Conservation (phyloP, 1,140 invertebrate species). For the Euglossa dilemma region DNA sequence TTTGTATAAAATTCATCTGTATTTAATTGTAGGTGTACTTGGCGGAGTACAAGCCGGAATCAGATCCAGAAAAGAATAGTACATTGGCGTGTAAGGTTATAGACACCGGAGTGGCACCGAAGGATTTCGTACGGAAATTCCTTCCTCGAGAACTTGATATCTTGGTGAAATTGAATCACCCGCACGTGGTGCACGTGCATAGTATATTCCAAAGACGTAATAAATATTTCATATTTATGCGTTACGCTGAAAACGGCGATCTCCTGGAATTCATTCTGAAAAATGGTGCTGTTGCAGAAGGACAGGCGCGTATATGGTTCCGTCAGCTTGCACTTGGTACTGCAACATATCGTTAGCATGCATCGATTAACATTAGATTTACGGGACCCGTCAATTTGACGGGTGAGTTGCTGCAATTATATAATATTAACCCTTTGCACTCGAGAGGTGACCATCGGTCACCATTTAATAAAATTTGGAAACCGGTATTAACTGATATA, state of each 20-base stretch:
- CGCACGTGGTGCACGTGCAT: constrained; percentile 87
- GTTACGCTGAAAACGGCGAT: constrained; percentile 87
- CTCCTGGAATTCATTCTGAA: constrained; percentile 85
- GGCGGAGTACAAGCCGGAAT: constrained; percentile 82
- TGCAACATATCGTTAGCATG: neutral
- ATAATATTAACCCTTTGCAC: no score
- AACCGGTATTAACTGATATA: no score
- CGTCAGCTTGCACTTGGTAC: constrained; percentile 85
- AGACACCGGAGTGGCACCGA: constrained; percentile 86
- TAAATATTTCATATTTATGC: constrained; percentile 88
- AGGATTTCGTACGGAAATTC: constrained; percentile 89
- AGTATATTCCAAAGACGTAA: constrained; percentile 86
- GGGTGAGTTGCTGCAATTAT: no score
- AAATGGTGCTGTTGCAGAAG: constrained; percentile 85
- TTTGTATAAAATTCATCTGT: neutral
- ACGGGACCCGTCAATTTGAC: no score
- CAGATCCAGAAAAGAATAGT: constrained; percentile 68
- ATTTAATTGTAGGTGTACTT: constrained; percentile 83
- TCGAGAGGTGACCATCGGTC: no score
- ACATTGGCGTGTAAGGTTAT: constrained; percentile 89
- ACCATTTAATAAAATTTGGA: no score
- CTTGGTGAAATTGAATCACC: constrained; percentile 87
- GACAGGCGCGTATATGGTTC: constrained; percentile 87
- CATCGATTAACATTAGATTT: no score
- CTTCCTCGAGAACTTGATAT: constrained; percentile 89